Base-by-base conservation (phyloP, 2,888 invertebrate genomes). In the Notocelia uddmanniana region DNA sequence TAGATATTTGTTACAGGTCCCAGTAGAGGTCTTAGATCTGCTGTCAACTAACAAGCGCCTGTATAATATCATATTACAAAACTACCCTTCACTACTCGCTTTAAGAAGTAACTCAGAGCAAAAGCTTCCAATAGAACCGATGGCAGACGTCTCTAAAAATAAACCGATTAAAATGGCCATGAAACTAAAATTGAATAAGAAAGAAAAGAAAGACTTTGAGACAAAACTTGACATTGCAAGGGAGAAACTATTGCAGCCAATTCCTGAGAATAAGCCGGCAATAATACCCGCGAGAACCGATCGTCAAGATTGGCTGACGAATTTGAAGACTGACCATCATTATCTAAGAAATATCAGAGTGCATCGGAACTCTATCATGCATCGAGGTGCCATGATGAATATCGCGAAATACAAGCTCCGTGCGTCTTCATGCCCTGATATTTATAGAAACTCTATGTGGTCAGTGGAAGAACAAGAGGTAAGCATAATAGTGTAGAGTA, bases 351-450 rank as follows among this genome's bases (percentile, higher is more conserved):
- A 96, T 78, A 95, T 96, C 60, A 92, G 95, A 79, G 94, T 96
- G 9, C 97, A 97, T 84, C 95, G 97, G 78, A 97, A 97, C 85
- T 97, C 97, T 2, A 96, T 98, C 68, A 97, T 97, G 94, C 97
- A 98, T 87, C 95, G 98, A 55, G 97, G 97, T 23, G 97, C 98
- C 66, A 97, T 97, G 94, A 94, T 98, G 85, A 98, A 97, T 84
- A 96, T 97, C 75, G 96, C 96, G 76, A 97, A 97, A 78, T 98
- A 98, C 86, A 95, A 96, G 72, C 90, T 98, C 69, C 94, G 97
- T 66, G 98, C 98, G 1, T 97, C 97, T n/a, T 98, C 98, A 58
- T 98, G 98, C 85, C 98, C 98, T 0, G 97, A 98, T 88, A 97
- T 98, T 82, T 98, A 96, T 83, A 95, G 96, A 76, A 97, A 97